Evolutionary conservation across 1,140 invertebrate genomes (phyloP).

Genomic region (Drosophila tropicalis): DNA sequence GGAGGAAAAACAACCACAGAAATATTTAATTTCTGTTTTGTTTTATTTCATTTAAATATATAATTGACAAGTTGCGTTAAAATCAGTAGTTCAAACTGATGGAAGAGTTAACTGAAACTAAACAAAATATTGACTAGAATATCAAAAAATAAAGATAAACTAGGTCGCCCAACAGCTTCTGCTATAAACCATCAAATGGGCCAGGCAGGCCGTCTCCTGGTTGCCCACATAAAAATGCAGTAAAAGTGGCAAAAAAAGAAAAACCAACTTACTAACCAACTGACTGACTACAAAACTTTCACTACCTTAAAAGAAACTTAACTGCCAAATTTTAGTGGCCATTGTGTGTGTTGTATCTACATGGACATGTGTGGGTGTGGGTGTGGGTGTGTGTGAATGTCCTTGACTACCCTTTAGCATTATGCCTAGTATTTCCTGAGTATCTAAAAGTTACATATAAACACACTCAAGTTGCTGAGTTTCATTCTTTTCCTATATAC

Average conservation of each 20-base stretch:
- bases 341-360: conserved; percentile 44
- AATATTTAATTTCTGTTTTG: neutral
- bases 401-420: conserved; percentile 59
- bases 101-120: neutral
- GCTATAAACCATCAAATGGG: neutral
- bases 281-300: conserved; percentile 46
- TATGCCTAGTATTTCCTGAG: conserved; percentile 58
- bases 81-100: conserved; percentile 5
- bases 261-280: conserved; percentile 33
- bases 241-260: conserved; percentile 45
- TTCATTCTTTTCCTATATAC: conserved; percentile 10
- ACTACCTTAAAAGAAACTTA: conserved; percentile 60
- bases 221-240: conserved; percentile 61
- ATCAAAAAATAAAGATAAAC: conserved; percentile 24
- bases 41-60: conserved; percentile 1
- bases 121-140: neutral
- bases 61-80: neutral
- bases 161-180: conserved; percentile 35
- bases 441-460: conserved; percentile 41
- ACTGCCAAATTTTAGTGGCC: conserved; percentile 69
- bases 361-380: neutral
- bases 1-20: neutral
- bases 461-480: conserved; percentile 17
- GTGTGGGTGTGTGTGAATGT: conserved; percentile 13
- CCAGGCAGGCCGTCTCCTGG: neutral